These are phyloP conservation scores for Cyclophora punctaria DNA, from an alignment of 2,888 invertebrate genomes.

Conservation along the genomic window DNA sequence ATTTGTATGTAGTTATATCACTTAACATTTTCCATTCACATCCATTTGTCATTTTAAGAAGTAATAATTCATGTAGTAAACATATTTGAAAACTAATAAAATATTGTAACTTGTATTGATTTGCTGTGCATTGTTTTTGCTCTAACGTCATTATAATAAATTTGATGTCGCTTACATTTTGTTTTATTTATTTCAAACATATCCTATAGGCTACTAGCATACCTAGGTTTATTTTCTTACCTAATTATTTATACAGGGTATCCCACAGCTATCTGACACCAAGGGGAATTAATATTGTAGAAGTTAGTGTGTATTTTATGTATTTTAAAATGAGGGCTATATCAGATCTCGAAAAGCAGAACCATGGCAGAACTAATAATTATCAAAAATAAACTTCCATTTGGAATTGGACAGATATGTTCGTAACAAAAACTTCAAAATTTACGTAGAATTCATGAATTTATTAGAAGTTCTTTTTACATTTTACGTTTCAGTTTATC, in stretches of 20 bases:
- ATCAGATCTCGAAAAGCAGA: too few species aligned
- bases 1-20: slow-evolving; percentile 13
- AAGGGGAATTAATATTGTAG: too few species aligned
- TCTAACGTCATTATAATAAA: slow-evolving; percentile 52
- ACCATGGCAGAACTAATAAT: too few species aligned
- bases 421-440: background rate
- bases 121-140: slow-evolving; percentile 56
- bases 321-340: too few species aligned
- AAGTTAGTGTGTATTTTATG: too few species aligned
- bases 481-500: slow-evolving; percentile 27
- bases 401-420: background rate
- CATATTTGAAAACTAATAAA: slow-evolving; percentile 12
- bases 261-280: too few species aligned
- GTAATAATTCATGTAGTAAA: slow-evolving; percentile 2
- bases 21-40: slow-evolving; percentile 12
- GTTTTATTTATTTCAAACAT: slow-evolving; percentile 14
- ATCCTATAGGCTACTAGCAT: background rate
- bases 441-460: background rate
- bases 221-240: too few species aligned
- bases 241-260: too few species aligned
- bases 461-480: background rate
- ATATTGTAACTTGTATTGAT: slow-evolving; percentile 29
- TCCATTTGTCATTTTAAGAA: slow-evolving; percentile 4
- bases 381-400: too few species aligned
- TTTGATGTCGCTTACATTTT: slow-evolving; percentile 56